Evolutionary conservation across 2,888 invertebrate species (phyloP).

Genomic region (Liposcelis brunnea): DNA sequence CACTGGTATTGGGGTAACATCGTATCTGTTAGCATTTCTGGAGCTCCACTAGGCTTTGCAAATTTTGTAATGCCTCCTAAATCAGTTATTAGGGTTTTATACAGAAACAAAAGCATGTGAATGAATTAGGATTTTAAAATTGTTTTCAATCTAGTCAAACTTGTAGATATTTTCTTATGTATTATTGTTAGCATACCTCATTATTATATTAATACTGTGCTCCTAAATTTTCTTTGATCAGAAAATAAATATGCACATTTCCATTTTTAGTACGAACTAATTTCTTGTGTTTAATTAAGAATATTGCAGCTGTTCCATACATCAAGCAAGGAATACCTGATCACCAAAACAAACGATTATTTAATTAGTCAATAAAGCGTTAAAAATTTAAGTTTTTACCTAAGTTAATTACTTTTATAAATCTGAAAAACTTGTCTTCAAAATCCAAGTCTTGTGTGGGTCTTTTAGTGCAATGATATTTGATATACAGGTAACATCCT

Average conservation of each 20-base stretch:
- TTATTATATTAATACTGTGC: constrained; percentile 36
- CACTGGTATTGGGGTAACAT: constrained; percentile 68
- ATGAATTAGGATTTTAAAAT: too few relatives aligned
- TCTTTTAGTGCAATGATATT: constrained; percentile 84
- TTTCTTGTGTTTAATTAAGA: constrained; percentile 64
- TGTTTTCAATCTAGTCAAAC: too few relatives aligned
- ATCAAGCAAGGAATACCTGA: constrained; percentile 84
- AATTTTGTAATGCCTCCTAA: background rate
- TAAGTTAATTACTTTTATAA: constrained; percentile 77
- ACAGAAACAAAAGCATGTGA: too few relatives aligned
- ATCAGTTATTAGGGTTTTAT: constrained; percentile 7
- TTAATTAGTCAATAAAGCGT: too few relatives aligned
- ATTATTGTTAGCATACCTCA: background rate
- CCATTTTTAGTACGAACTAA: constrained; percentile 53
- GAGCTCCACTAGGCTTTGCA: constrained; percentile 3
- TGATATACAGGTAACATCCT: constrained; percentile 90
- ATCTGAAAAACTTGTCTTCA: constrained; percentile 70
- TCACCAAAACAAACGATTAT: too few relatives aligned
- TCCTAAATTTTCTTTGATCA: constrained; percentile 76
- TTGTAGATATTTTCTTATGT: too few relatives aligned
- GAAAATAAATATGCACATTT: constrained; percentile 66
- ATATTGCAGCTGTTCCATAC: constrained; percentile 76
- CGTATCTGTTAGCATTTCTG: constrained; percentile 1
- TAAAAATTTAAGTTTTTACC: too few relatives aligned
- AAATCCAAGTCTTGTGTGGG: constrained; percentile 47